Evolutionary conservation across 2,888 invertebrate species (phyloP), one percentile per base, ranked within the genome.

Genomic region (Phaonia tiefii): DNA sequence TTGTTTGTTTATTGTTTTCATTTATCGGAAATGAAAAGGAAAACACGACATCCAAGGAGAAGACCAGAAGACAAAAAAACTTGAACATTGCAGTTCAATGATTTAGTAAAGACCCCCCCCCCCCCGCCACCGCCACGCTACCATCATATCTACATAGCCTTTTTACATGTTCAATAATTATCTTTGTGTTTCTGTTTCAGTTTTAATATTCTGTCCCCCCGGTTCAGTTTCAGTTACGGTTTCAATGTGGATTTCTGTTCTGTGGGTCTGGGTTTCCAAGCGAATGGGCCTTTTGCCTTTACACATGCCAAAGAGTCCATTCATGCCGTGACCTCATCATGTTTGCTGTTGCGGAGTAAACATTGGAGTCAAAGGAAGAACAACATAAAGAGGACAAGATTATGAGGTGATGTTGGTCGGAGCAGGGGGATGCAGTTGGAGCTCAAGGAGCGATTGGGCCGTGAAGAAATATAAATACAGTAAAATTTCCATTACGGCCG

Each of bases 161-260:
- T 81, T 31, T 77, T 69, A 81, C 81, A 81, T 81, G 75, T 78
- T 81, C 44, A 66, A 81, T 75, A 81, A 81, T 81, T 81, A 81
- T 81, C 75, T 78, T 58, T 78, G 42, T 75, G 63, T 73, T 51
- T 72, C 67, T 54, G 69, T 72, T 77, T 74, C 76, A 69, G 72
- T 39, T 44, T 67, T n/a, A n/a, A n/a, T n/a, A n/a, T n/a, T n/a
- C n/a, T n/a, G n/a, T n/a, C n/a, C n/a, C n/a, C n/a, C n/a, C n/a
- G n/a, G n/a, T n/a, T n/a, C 56, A 58, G 67, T 37, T 71, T 74
- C 51, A 44, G 42, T 71, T 71, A 46, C 75, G 66, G 67, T 72
- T 69, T 58, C 66, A 46, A 51, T 67, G 20, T 51, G 17, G 17
- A 22, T 51, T 51, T 54, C 25, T 20, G 54, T 44, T 76, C 37